phyloP scores from a whole-genome alignment of 2,113 vertebrate genomes.

The Cinclus mexicanus region DNA sequence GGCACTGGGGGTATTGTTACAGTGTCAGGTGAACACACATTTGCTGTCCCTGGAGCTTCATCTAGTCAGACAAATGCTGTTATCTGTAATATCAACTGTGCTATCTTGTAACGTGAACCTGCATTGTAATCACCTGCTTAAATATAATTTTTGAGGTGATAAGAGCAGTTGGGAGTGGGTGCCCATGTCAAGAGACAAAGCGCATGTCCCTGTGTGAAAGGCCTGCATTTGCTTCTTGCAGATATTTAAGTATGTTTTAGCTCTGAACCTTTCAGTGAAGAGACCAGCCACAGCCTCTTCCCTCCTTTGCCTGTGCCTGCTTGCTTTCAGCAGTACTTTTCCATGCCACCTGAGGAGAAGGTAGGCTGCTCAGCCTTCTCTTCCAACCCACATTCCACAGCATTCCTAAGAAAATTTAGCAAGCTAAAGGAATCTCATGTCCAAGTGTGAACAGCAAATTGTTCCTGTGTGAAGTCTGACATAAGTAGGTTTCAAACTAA shows the following conservation, averaged over 20 bases:
- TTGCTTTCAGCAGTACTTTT: not conserved
- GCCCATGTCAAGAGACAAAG: not conserved
- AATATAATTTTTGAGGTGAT: not conserved
- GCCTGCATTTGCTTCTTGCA: not conserved
- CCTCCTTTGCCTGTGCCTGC: not conserved
- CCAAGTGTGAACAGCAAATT: not conserved
- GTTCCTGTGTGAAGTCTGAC: not conserved
- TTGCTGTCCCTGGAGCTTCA: not conserved
- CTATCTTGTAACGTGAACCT: not conserved
- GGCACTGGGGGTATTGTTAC: not conserved
- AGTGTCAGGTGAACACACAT: not conserved
- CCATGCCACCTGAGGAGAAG: not conserved
- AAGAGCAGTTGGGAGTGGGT: not conserved
- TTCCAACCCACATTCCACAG: not conserved
- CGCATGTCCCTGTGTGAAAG: not conserved
- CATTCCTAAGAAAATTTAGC: not conserved
- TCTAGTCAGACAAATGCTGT: not conserved
- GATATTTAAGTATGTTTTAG: not conserved
- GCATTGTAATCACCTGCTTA: not conserved
- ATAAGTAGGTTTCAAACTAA: not conserved
- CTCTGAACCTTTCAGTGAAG: not conserved
- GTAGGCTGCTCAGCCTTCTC: not conserved
- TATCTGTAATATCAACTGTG: rapidly evolving
- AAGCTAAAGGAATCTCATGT: not conserved
- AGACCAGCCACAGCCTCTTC: not conserved